phyloP scores from a whole-genome alignment of 2,797 vertebrate species.

The Chelon auratus region DNA sequence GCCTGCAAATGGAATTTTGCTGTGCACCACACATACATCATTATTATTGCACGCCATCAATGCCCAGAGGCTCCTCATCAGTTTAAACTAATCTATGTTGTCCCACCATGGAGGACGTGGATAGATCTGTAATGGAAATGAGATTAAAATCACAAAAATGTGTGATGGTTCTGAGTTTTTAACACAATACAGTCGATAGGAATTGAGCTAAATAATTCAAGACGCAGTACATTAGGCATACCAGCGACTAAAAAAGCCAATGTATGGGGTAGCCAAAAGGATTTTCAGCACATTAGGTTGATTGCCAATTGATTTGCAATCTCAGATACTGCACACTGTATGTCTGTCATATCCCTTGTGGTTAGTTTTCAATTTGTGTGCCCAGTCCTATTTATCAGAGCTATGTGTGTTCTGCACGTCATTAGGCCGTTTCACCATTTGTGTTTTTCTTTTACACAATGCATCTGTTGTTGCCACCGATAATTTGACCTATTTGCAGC shows the following conservation, averaged over 20 bases:
- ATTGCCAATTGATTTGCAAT: slow-evolving; percentile 36
- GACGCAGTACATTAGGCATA: slow-evolving; percentile 22
- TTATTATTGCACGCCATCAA: slow-evolving; percentile 48
- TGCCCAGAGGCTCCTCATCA: slow-evolving; percentile 40
- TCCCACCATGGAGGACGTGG: slow-evolving; percentile 2
- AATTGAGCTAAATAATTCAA: slow-evolving; percentile 39
- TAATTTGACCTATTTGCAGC: slow-evolving; percentile 23
- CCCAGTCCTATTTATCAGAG: slow-evolving; percentile 12
- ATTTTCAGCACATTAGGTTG: slow-evolving; percentile 40
- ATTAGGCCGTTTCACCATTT: slow-evolving; percentile 13
- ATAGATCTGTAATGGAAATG: slow-evolving; percentile 39
- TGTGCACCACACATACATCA: slow-evolving; percentile 56
- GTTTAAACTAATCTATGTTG: slow-evolving; percentile 37
- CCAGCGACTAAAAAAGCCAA: slow-evolving; percentile 20
- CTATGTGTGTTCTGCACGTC: slow-evolving; percentile 5
- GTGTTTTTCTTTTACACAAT: neutral
- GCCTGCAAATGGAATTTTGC: slow-evolving; percentile 58
- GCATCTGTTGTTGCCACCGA: slow-evolving; percentile 21
- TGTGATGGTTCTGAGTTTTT: slow-evolving; percentile 23
- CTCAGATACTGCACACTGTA: slow-evolving; percentile 5
- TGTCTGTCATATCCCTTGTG: slow-evolving; percentile 8
- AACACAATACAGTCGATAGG: slow-evolving; percentile 33
- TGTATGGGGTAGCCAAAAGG: slow-evolving; percentile 10
- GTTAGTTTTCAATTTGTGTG: slow-evolving; percentile 19
- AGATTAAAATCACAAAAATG: slow-evolving; percentile 41